Conservation (phyloP, 2,888 invertebrate species). For the Platycheirus albimanus region DNA sequence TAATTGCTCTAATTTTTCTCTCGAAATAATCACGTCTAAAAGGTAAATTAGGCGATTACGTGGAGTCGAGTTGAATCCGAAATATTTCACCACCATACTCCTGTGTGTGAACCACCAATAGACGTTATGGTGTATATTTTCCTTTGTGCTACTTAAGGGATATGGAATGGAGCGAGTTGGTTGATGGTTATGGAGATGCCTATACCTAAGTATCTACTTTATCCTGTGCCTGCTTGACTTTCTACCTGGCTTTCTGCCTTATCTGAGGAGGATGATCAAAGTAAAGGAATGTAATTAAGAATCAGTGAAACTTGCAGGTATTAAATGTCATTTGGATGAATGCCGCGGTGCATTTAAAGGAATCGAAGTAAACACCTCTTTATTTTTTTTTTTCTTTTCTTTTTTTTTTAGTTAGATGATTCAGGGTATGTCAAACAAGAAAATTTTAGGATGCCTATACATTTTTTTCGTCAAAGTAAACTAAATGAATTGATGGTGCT, state of each 20-base stretch:
- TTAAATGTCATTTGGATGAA: constrained; percentile 1
- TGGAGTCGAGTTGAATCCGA: constrained; percentile 48
- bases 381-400: too few species aligned
- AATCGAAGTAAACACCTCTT: constrained; percentile 1
- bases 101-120: not conserved
- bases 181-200: too few species aligned
- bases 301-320: not conserved
- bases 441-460: too few species aligned
- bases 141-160: too few species aligned
- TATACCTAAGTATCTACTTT: too few species aligned
- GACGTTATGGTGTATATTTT: too few species aligned
- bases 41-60: constrained; percentile 71
- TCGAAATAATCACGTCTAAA: constrained; percentile 69
- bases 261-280: constrained; percentile 13
- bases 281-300: constrained; percentile 11
- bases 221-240: too few species aligned
- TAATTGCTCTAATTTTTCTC: constrained; percentile 72
- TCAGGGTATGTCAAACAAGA: not conserved
- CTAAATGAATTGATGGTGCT: too few species aligned
- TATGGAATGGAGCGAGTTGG: too few species aligned
- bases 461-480: too few species aligned
- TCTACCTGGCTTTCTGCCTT: not conserved
- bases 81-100: constrained; percentile 15
- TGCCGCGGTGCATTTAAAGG: constrained; percentile 4
- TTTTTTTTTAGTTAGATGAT: too few species aligned